phyloP scores from a whole-genome alignment of 2,113 vertebrate species.

The Nibea albiflora region DNA sequence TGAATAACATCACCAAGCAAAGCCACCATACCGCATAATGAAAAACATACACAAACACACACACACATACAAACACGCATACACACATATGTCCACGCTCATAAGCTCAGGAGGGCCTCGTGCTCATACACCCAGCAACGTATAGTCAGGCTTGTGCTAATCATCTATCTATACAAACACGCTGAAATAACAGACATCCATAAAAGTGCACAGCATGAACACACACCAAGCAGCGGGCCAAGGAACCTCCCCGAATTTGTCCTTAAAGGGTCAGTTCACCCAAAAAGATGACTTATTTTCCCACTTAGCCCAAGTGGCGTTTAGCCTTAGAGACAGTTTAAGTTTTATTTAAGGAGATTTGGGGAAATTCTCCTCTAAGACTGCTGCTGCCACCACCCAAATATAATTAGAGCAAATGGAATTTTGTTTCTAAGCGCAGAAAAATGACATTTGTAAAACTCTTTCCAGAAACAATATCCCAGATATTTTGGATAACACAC shows the following conservation, averaged over 20 bases:
- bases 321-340: neutral
- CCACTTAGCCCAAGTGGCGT: neutral
- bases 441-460: neutral
- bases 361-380: neutral
- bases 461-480: constrained; percentile 20
- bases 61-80: constrained; percentile 39
- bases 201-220: neutral
- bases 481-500: neutral
- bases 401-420: neutral
- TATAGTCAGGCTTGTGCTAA: constrained; percentile 23
- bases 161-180: constrained; percentile 13
- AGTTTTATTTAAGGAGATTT: constrained; percentile 1
- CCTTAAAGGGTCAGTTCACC: constrained; percentile 18
- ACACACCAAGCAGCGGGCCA: neutral
- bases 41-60: constrained; percentile 72
- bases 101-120: constrained; percentile 12
- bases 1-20: constrained; percentile 76
- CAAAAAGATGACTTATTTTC: neutral
- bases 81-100: constrained; percentile 32
- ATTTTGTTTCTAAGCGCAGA: neutral
- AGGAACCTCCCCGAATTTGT: neutral
- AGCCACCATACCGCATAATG: constrained; percentile 75
- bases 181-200: neutral
- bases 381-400: neutral
- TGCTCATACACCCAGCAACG: neutral